Evolutionary conservation across 2,113 vertebrate genomes (phyloP).

Genomic region (Pangasianodon gigas): DNA sequence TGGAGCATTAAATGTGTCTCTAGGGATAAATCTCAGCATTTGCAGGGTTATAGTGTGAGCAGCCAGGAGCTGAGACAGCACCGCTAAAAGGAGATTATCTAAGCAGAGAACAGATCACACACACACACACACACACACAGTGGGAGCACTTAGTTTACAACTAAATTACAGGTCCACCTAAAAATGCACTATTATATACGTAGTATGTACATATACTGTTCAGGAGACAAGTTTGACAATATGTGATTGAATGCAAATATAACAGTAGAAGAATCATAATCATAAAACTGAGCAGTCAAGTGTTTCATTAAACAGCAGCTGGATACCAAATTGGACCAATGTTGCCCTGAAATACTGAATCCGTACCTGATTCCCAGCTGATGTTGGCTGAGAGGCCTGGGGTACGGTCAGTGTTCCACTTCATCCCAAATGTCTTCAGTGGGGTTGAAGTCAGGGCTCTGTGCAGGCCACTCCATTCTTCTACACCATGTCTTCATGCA

Average conservation of each 20-base stretch:
- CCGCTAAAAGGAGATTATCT: not conserved
- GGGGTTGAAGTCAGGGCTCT: not conserved
- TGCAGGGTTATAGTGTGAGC: not conserved
- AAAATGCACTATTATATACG: not conserved
- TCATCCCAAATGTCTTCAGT: not conserved
- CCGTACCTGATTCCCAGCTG: not conserved
- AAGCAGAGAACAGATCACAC: not conserved
- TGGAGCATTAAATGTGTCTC: not conserved
- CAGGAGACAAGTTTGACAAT: not conserved
- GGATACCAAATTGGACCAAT: not conserved
- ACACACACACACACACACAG: not conserved
- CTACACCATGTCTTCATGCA: not conserved
- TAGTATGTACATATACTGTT: not conserved
- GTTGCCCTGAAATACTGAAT: not conserved
- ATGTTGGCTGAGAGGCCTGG: not conserved
- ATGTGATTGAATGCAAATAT: not conserved
- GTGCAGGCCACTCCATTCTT: not conserved
- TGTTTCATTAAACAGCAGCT: not conserved
- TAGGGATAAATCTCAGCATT: not conserved
- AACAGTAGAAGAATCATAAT: not conserved
- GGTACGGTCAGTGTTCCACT: not conserved
- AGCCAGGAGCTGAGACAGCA: slow-evolving; percentile 23
- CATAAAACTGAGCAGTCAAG: not conserved
- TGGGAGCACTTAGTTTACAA: not conserved
- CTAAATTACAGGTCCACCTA: not conserved